A percentile compares a stretch with the other conserved stretches of the same genome.
Evolutionary conservation across 2,797 vertebrate species (phyloP).

Genomic region (Pterois miles): DNA sequence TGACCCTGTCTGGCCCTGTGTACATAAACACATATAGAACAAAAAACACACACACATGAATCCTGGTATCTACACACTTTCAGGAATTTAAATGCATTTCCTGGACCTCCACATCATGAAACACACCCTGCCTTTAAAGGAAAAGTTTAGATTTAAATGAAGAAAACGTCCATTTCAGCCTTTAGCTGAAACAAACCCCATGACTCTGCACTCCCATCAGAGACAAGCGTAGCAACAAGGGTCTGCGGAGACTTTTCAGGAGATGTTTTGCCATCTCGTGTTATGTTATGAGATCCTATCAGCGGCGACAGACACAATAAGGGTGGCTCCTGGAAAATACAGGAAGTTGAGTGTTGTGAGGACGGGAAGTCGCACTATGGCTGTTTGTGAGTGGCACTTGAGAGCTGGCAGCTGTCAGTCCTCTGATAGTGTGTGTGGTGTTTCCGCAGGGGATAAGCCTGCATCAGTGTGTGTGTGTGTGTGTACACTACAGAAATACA

Average conservation of each 20-base stretch:
- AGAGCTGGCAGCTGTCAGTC: conserved; percentile 42
- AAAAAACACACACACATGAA: not conserved
- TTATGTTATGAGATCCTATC: conserved; percentile 67
- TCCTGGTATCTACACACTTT: not conserved
- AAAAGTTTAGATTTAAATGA: not conserved
- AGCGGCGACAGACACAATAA: conserved; percentile 63
- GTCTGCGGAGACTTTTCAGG: conserved; percentile 9
- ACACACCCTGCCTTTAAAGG: not conserved
- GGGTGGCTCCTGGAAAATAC: conserved; percentile 51
- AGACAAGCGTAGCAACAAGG: not conserved
- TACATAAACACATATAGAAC: conserved; percentile 50
- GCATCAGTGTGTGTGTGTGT: not conserved
- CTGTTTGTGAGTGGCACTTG: conserved; percentile 33
- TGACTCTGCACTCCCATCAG: not conserved
- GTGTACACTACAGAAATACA: conserved; percentile 14
- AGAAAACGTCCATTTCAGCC: not conserved
- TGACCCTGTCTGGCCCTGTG: conserved; percentile 52
- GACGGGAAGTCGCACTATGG: conserved; percentile 50
- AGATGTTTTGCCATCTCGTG: conserved; percentile 42
- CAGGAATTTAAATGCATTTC: not conserved
- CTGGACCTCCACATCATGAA: not conserved
- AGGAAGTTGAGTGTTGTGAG: conserved; percentile 52
- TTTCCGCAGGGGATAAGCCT: not conserved
- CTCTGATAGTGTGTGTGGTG: not conserved
- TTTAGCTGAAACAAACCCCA: not conserved